Conservation (phyloP, 2,888 invertebrate species). For the Eupithecia exiguata region DNA sequence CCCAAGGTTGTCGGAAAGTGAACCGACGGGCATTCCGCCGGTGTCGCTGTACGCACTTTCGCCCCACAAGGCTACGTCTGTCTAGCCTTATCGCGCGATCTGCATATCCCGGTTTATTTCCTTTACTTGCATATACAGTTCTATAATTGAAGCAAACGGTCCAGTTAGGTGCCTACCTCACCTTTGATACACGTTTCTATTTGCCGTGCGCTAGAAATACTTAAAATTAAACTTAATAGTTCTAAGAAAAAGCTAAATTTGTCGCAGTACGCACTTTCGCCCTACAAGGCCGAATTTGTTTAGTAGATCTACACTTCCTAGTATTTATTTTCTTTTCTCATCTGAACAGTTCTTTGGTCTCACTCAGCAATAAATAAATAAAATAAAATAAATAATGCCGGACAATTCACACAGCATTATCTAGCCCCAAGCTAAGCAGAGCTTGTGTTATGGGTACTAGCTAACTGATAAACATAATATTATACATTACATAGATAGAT, state of each 20-base stretch:
- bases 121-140: constrained; percentile 14
- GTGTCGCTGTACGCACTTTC: constrained; percentile 64
- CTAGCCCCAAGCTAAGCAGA: too few species aligned
- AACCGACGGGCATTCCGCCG: constrained; percentile 66
- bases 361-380: too few species aligned
- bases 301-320: constrained; percentile 7
- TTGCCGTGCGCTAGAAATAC: too few species aligned
- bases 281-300: constrained; percentile 54
- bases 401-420: too few species aligned
- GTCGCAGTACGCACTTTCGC: constrained; percentile 66
- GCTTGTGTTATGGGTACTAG: too few species aligned
- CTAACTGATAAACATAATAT: too few species aligned
- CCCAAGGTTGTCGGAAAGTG: constrained; percentile 67
- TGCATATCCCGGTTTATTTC: constrained; percentile 40
- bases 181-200: too few species aligned
- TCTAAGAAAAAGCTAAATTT: not conserved
- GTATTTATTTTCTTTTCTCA: not conserved
- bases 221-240: too few species aligned
- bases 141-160: not conserved
- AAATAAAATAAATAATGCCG: too few species aligned
- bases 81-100: constrained; percentile 39
- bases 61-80: constrained; percentile 67
- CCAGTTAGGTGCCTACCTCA: too few species aligned
- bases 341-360: not conserved
- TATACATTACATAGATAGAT: too few species aligned